These are phyloP conservation scores for Drosophila suzukii DNA, from an alignment of 1,140 invertebrate species.

Conservation along the genomic window DNA sequence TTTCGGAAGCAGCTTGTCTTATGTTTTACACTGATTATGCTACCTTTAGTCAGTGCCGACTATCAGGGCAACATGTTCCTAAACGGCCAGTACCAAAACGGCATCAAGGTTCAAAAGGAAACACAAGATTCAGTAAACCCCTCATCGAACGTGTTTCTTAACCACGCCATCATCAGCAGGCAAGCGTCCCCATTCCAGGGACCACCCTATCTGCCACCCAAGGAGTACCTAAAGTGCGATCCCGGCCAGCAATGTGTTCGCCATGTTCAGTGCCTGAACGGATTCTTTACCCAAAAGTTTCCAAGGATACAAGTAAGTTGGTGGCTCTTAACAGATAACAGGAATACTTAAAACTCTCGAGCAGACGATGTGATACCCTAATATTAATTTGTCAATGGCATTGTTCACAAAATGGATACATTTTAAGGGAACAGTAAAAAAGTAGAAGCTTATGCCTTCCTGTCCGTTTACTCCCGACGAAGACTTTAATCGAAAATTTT, in stretches of 20 bases:
- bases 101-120: slow-evolving; percentile 56
- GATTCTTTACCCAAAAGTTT: slow-evolving; percentile 68
- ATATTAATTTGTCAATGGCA: slow-evolving; percentile 26
- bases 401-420: slow-evolving; percentile 3
- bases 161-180: slow-evolving; percentile 76
- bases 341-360: not conserved
- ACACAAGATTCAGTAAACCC: slow-evolving; percentile 66
- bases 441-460: too few species aligned
- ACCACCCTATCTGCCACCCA: slow-evolving; percentile 76
- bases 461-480: too few species aligned
- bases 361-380: not conserved
- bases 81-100: slow-evolving; percentile 75
- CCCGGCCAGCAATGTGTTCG: slow-evolving; percentile 76
- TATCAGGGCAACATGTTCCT: slow-evolving; percentile 79
- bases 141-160: slow-evolving; percentile 69
- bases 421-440: too few species aligned
- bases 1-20: slow-evolving; percentile 48
- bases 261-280: slow-evolving; percentile 64
- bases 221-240: slow-evolving; percentile 68
- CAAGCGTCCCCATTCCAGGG: slow-evolving; percentile 76
- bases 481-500: too few species aligned
- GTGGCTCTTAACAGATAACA: not conserved
- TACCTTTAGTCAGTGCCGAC: slow-evolving; percentile 39
- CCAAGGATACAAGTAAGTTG: slow-evolving; percentile 74
- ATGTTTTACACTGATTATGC: slow-evolving; percentile 49